A percentile compares a stretch with the other conserved stretches of the same genome.
Conservation (phyloP, 1,140 invertebrate species). For the Myzus persicae region DNA sequence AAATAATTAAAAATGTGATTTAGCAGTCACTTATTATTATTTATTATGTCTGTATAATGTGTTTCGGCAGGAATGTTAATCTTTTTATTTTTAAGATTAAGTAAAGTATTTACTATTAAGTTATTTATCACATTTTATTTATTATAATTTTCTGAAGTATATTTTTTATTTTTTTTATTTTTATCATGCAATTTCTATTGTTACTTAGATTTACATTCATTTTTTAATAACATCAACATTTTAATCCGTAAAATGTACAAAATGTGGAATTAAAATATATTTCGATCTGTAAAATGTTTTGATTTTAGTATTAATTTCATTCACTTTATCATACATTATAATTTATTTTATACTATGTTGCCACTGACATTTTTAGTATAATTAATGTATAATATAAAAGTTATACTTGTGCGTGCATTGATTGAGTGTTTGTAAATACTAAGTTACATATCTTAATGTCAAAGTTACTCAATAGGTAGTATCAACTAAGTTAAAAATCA, state of each 20-base stretch:
- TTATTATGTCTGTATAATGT: not conserved
- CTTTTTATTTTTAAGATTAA: not conserved
- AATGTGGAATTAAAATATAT: too few species aligned
- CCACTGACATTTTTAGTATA: not conserved
- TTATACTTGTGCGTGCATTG: not conserved
- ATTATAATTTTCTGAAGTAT: not conserved
- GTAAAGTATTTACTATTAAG: not conserved
- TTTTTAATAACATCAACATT: not conserved
- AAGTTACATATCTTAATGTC: too few species aligned
- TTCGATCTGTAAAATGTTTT: not conserved
- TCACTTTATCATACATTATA: not conserved
- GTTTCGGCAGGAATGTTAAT: not conserved
- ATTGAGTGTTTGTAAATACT: not conserved
- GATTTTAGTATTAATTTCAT: not conserved
- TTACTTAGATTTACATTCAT: not conserved
- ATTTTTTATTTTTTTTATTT: constrained; percentile 12
- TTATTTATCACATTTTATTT: not conserved
- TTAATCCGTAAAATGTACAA: not conserved
- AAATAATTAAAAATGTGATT: constrained; percentile 11
- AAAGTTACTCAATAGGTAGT: not conserved
- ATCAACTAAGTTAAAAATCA: not conserved
- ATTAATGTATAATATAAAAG: not conserved
- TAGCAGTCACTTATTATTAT: not conserved
- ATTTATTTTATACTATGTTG: not conserved
- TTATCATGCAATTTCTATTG: not conserved